Percentiles rank a stretch among this genome's conserved stretches.
Evolutionary conservation across 2,797 vertebrate species (phyloP).

Genomic region (Amniataba percoides): DNA sequence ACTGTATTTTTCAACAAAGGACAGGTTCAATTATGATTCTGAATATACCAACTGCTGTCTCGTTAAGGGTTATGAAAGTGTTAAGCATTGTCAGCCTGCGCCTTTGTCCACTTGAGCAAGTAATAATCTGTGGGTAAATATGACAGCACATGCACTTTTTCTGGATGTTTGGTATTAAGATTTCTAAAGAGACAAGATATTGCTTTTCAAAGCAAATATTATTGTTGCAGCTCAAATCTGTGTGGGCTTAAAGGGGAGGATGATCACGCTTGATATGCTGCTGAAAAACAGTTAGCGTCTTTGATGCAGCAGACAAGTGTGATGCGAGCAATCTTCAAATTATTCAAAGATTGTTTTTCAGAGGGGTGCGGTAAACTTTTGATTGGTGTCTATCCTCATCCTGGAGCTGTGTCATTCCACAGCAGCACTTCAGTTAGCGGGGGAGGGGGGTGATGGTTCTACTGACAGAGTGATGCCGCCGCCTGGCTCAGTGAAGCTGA

Average conservation of each 20-base stretch:
- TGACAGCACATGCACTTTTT: conserved; percentile 1
- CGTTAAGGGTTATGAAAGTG: conserved; percentile 27
- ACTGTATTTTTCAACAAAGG: conserved; percentile 49
- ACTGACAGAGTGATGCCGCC: conserved; percentile 61
- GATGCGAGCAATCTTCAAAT: conserved; percentile 45
- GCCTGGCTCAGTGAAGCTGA: conserved; percentile 69
- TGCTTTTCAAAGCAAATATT: conserved; percentile 27
- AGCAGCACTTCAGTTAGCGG: conserved; percentile 36
- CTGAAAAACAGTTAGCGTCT: conserved; percentile 32
- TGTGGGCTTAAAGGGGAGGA: conserved; percentile 33
- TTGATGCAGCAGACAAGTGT: conserved; percentile 57
- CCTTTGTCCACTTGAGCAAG: conserved; percentile 7
- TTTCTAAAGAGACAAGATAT: conserved; percentile 33
- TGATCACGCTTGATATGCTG: conserved; percentile 53
- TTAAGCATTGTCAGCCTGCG: conserved; percentile 18
- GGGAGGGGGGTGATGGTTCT: conserved; percentile 4
- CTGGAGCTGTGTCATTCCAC: conserved; percentile 48
- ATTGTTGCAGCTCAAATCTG: conserved; percentile 30
- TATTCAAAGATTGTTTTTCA: conserved; percentile 59
- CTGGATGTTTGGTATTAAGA: conserved; percentile 34
- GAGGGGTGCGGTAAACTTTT: conserved; percentile 62
- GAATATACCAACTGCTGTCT: conserved; percentile 47
- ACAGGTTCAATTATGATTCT: conserved; percentile 47
- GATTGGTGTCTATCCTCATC: conserved; percentile 65
- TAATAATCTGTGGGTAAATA: conserved; percentile 32